Evolutionary conservation across 2,797 vertebrate genomes (phyloP).

Genomic region (Graptemys geographica): DNA sequence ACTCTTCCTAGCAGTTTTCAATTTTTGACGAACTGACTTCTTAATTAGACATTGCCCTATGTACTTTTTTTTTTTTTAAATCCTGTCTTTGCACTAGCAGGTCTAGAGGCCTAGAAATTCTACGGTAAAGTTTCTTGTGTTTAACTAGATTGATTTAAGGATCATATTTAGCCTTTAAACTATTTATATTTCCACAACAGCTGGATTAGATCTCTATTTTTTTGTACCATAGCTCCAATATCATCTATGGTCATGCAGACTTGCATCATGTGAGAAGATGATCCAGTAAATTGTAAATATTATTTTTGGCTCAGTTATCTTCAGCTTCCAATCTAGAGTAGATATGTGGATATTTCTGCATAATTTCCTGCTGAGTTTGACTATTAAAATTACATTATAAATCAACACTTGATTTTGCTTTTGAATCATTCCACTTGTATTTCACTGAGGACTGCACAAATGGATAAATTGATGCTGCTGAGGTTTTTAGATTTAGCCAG

Average conservation of each 20-base stretch:
- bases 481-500: constrained; percentile 55
- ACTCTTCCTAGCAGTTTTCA: neutral
- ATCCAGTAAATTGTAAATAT: neutral
- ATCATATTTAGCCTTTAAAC: neutral
- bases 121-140: neutral
- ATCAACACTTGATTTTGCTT: constrained; percentile 36
- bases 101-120: neutral
- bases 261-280: neutral
- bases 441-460: constrained; percentile 53
- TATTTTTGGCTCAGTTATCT: constrained; percentile 32
- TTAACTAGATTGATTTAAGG: neutral
- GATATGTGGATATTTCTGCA: neutral
- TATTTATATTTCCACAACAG: neutral
- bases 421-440: constrained; percentile 40
- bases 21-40: neutral
- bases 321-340: neutral
- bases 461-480: constrained; percentile 49
- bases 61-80: neutral
- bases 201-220: neutral
- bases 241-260: neutral
- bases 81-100: neutral
- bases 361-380: constrained; percentile 14
- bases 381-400: constrained; percentile 41
- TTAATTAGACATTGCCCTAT: neutral
- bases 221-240: neutral